These are phyloP conservation scores for Aleadryas rufinucha DNA, from an alignment of 2,113 vertebrate genomes.

Conservation along the genomic window DNA sequence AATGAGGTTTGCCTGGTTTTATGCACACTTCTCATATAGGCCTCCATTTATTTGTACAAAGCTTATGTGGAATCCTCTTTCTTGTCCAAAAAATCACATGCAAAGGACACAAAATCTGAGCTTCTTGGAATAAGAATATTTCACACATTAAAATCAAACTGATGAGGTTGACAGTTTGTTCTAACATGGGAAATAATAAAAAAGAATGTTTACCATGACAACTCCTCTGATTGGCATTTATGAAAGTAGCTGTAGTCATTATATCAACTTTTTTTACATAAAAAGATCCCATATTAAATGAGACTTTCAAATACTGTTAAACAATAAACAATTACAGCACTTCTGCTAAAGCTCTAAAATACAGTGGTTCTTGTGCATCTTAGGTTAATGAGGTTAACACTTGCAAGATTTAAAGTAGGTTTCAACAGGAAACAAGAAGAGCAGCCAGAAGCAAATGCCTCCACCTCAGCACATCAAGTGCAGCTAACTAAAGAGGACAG, in stretches of 20 bases:
- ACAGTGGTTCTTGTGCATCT: not conserved
- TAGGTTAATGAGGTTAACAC: not conserved
- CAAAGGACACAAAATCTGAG: not conserved
- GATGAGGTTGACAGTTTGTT: not conserved
- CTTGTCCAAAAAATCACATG: not conserved
- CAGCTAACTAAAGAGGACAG: not conserved
- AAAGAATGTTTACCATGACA: not conserved
- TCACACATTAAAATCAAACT: not conserved
- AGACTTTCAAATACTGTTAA: not conserved
- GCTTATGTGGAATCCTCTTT: not conserved
- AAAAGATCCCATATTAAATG: not conserved
- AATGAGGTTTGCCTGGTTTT: not conserved
- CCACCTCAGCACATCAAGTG: not conserved
- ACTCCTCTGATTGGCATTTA: not conserved
- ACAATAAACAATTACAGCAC: not conserved
- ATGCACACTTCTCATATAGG: not conserved
- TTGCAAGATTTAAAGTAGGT: not conserved
- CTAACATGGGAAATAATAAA: not conserved
- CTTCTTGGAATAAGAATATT: not conserved
- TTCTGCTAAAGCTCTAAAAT: not conserved
- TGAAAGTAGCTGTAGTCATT: not conserved
- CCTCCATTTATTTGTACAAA: not conserved
- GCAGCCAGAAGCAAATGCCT: not conserved
- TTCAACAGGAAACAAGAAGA: not conserved
- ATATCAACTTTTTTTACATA: not conserved